phyloP scores from a whole-genome alignment of 2,888 invertebrate genomes.

The Drosophila neotestacea region DNA sequence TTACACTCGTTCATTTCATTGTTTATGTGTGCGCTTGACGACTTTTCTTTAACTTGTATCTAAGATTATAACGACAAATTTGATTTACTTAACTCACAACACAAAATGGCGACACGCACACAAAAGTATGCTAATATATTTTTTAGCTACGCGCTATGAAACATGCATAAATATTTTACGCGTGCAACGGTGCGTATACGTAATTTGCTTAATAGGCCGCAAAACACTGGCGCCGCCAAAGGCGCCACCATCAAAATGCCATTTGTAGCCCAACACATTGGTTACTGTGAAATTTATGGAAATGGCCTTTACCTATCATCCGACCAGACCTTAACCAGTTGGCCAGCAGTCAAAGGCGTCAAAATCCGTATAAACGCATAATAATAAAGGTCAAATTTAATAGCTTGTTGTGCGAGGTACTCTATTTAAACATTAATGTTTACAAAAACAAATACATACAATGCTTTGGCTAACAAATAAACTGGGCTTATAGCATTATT shows the following conservation, averaged over 20 bases:
- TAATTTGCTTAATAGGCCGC: constrained; percentile 73
- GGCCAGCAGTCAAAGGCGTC: constrained; percentile 13
- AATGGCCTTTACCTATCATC: constrained; percentile 21
- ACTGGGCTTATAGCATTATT: constrained; percentile 1
- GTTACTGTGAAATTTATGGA: constrained; percentile 45
- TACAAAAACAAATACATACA: not conserved
- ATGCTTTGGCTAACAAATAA: not conserved
- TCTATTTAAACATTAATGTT: constrained; percentile 1
- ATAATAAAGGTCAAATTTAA: constrained; percentile 14
- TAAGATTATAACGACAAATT: constrained; percentile 23
- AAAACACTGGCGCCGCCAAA: constrained; percentile 55
- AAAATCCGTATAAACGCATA: constrained; percentile 8
- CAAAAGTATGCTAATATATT: constrained; percentile 64
- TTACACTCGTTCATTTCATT: constrained; percentile 31
- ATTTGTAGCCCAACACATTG: constrained; percentile 40
- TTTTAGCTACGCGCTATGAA: constrained; percentile 55
- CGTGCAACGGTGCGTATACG: constrained; percentile 75
- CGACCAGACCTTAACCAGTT: not conserved
- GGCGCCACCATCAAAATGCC: constrained; percentile 66
- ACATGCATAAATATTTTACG: constrained; percentile 74
- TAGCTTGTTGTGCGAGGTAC: constrained; percentile 2
- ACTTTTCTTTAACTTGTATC: constrained; percentile 24
- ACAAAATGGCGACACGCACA: constrained; percentile 10
- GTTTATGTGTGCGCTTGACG: constrained; percentile 33
- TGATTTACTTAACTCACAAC: constrained; percentile 1